These are phyloP conservation scores for Apantesis nais DNA, from an alignment of 2,888 invertebrate genomes.

Conservation along the genomic window DNA sequence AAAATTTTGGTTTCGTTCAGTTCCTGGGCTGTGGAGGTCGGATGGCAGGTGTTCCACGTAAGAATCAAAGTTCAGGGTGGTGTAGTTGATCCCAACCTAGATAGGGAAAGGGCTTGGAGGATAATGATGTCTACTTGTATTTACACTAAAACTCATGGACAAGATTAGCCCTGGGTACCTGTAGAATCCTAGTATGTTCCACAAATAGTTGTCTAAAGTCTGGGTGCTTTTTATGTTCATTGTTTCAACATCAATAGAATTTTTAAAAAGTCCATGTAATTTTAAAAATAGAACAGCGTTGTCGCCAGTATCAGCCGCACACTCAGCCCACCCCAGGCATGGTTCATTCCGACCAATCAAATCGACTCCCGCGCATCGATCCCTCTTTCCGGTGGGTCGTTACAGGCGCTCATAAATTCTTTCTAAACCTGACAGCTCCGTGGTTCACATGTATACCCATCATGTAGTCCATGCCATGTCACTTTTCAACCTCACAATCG, in stretches of 20 bases:
- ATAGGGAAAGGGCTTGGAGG: neutral
- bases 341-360: slow-evolving; percentile 45
- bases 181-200: neutral
- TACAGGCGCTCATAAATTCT: slow-evolving; percentile 80
- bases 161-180: no score
- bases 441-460: slow-evolving; percentile 72
- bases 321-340: slow-evolving; percentile 39
- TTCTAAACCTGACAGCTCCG: slow-evolving; percentile 78
- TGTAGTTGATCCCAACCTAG: neutral
- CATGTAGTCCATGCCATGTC: slow-evolving; percentile 61
- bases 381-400: slow-evolving; percentile 72
- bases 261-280: neutral
- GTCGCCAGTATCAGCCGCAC: slow-evolving; percentile 10
- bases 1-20: no score
- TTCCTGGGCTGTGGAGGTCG: no score
- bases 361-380: slow-evolving; percentile 50
- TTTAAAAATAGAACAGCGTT: slow-evolving; percentile 8
- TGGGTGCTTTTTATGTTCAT: neutral
- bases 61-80: neutral
- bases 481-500: slow-evolving; percentile 61
- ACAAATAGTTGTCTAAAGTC: neutral
- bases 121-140: neutral
- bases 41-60: neutral
- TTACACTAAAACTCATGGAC: neutral
- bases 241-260: neutral